Percentiles rank a stretch among this genome's conserved stretches.
These are phyloP conservation scores for Copsychus sechellarum DNA, from an alignment of 2,113 vertebrate species.

Conservation along the genomic window DNA sequence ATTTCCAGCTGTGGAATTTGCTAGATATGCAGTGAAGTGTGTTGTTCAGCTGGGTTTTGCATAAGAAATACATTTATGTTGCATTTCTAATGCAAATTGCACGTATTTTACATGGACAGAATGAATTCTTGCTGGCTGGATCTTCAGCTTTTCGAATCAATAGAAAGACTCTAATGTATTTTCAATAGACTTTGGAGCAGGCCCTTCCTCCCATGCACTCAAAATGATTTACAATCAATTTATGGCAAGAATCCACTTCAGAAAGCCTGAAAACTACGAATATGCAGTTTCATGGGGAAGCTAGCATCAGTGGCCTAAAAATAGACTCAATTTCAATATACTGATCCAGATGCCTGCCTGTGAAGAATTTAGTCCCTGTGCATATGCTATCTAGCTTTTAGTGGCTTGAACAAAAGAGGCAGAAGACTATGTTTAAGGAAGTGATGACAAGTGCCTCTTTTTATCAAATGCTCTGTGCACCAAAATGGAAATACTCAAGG, in stretches of 20 bases:
- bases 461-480: conserved; percentile 46
- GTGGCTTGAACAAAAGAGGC: conserved; percentile 54
- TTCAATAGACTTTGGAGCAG: conserved; percentile 59
- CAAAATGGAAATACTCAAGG: conserved; percentile 62
- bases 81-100: conserved; percentile 63
- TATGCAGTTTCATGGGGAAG: conserved; percentile 60
- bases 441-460: conserved; percentile 57
- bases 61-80: conserved; percentile 59
- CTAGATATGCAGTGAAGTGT: conserved; percentile 18
- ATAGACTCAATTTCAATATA: conserved; percentile 59
- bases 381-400: conserved; percentile 46
- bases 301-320: conserved; percentile 51
- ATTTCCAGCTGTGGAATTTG: conserved; percentile 54
- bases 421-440: conserved; percentile 65
- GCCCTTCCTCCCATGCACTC: conserved; percentile 32
- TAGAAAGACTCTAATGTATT: conserved; percentile 58
- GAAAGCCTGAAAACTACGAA: conserved; percentile 46
- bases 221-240: conserved; percentile 62
- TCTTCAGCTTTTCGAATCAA: conserved; percentile 62
- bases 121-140: conserved; percentile 52
- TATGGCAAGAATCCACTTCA: conserved; percentile 61
- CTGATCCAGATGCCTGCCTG: conserved; percentile 41
- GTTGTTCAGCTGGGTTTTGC: conserved; percentile 58
- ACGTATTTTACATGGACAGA: conserved; percentile 17
- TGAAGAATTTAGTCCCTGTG: conserved; percentile 49